phyloP scores from a whole-genome alignment of 2,113 vertebrate species.

The Brevimyrus niger region DNA sequence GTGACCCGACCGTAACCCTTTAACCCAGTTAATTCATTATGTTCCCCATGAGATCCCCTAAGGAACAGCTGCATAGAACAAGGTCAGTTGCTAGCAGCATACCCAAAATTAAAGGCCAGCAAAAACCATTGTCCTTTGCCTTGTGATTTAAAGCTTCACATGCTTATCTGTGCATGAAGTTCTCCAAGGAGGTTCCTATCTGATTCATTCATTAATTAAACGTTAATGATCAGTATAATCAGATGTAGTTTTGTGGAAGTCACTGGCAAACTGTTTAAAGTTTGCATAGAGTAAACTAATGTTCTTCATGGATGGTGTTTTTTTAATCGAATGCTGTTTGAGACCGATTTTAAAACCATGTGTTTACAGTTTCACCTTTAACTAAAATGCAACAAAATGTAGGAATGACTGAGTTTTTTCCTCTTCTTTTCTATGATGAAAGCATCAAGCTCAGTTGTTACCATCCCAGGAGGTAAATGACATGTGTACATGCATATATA shows the following conservation, averaged over 20 bases:
- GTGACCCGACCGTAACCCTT: constrained; percentile 16
- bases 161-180: neutral
- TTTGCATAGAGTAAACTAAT: neutral
- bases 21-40: constrained; percentile 6
- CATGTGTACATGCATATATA: neutral
- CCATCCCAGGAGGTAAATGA: constrained; percentile 57
- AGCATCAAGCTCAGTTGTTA: constrained; percentile 62
- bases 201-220: no score
- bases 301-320: neutral
- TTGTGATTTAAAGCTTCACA: neutral
- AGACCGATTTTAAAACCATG: neutral
- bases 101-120: neutral
- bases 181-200: neutral
- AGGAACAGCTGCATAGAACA: neutral
- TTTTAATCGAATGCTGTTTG: neutral
- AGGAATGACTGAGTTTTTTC: constrained; percentile 29
- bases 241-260: neutral
- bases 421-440: constrained; percentile 36
- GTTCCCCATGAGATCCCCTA: neutral
- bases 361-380: neutral
- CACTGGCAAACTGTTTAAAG: neutral
- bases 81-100: neutral
- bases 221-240: no score
- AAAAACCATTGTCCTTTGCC: neutral
- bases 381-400: neutral